phyloP scores from a whole-genome alignment of 37 sponge, comb jelly and placozoan genomes.

The Chondrosia reniformis region DNA sequence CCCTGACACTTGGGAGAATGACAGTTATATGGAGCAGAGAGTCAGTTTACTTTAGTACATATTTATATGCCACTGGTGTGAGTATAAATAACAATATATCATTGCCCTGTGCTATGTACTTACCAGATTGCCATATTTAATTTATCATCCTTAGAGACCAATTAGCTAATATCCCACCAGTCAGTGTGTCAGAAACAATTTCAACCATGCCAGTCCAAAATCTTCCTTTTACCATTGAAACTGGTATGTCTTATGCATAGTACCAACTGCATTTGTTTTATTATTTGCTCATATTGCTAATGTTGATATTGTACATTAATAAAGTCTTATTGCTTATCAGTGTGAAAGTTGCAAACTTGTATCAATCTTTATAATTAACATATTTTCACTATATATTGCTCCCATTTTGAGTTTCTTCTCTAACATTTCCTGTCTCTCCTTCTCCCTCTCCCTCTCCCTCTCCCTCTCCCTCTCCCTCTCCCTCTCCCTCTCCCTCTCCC shows the following conservation, averaged over 20 bases:
- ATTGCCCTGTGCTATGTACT: too few relatives aligned
- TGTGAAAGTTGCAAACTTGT: background rate
- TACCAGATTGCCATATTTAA: background rate
- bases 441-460: background rate
- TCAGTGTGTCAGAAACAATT: background rate
- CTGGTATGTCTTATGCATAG: background rate
- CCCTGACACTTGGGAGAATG: slow-evolving; percentile 8
- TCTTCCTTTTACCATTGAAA: background rate
- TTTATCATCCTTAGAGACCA: background rate
- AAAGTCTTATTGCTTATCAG: too few relatives aligned
- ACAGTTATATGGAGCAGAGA: slow-evolving; percentile 11
- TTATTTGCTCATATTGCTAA: background rate
- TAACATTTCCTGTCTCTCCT: background rate
- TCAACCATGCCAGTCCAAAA: slow-evolving; percentile 7
- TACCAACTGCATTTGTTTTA: background rate
- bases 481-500: background rate
- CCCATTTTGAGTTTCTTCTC: background rate
- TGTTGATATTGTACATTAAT: background rate
- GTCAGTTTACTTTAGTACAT: background rate
- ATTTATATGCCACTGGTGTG: too few relatives aligned
- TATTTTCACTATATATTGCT: background rate
- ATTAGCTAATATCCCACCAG: background rate
- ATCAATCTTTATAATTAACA: background rate
- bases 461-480: background rate
- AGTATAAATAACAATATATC: too few relatives aligned